These are phyloP conservation scores for Drosophila rhopaloa DNA, from an alignment of 1,140 invertebrate genomes.

Conservation along the genomic window DNA sequence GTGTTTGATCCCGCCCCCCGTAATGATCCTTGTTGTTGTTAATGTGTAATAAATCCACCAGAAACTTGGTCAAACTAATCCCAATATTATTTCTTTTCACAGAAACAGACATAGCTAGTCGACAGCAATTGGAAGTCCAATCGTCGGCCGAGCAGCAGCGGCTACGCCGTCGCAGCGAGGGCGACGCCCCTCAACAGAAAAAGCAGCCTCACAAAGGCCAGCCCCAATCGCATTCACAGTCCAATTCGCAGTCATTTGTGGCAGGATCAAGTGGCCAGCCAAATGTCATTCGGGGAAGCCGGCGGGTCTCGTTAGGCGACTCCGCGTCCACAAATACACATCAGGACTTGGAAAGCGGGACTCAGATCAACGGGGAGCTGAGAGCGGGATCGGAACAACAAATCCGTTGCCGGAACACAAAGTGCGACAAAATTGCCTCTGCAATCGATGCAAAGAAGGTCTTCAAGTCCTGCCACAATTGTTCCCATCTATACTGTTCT, in stretches of 20 bases:
- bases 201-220: slow-evolving; percentile 36
- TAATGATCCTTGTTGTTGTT: no score
- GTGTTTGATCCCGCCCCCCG: no score
- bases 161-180: slow-evolving; percentile 79
- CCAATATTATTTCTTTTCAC: neutral
- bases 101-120: slow-evolving; percentile 56
- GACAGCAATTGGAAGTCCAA: slow-evolving; percentile 58
- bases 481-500: slow-evolving; percentile 94
- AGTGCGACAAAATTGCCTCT: slow-evolving; percentile 88
- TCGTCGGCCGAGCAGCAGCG: slow-evolving; percentile 67
- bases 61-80: neutral
- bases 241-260: slow-evolving; percentile 20
- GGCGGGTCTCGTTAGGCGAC: slow-evolving; percentile 76
- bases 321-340: slow-evolving; percentile 24
- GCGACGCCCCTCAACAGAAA: slow-evolving; percentile 71
- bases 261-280: slow-evolving; percentile 1
- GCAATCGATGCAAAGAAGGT: slow-evolving; percentile 89
- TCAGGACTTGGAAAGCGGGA: slow-evolving; percentile 23
- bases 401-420: slow-evolving; percentile 91
- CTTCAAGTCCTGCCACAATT: slow-evolving; percentile 97
- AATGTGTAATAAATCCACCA: no score
- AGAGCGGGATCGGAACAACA: slow-evolving; percentile 83
- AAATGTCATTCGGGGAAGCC: slow-evolving; percentile 44
- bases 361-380: slow-evolving; percentile 41
- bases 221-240: slow-evolving; percentile 22